Evolutionary conservation across 2,888 invertebrate species (phyloP).

Genomic region (Prenolepis imparis): DNA sequence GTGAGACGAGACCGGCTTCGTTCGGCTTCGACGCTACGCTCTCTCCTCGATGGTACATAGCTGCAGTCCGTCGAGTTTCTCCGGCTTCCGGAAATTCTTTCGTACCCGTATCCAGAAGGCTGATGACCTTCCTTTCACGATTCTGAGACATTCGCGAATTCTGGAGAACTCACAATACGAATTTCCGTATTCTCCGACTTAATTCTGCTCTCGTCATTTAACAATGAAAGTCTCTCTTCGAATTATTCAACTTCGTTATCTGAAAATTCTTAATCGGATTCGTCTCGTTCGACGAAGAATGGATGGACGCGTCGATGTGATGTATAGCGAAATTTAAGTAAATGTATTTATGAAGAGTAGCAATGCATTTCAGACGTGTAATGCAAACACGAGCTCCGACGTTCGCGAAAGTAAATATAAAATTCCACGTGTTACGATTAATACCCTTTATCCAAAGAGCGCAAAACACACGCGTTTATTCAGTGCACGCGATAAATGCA

Average conservation of each 20-base stretch:
- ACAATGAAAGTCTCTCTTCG: not conserved
- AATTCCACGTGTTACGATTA: constrained; percentile 58
- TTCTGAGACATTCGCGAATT: constrained; percentile 57
- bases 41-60: constrained; percentile 60
- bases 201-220: not conserved
- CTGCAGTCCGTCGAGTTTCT: constrained; percentile 63
- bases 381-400: constrained; percentile 12
- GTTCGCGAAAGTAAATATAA: constrained; percentile 50
- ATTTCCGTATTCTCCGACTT: constrained; percentile 24
- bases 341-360: not conserved
- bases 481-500: constrained; percentile 55
- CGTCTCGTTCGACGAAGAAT: not conserved
- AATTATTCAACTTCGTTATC: not conserved
- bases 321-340: not conserved
- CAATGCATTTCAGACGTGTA: constrained; percentile 25
- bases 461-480: constrained; percentile 53
- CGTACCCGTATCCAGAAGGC: constrained; percentile 46
- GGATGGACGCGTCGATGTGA: not conserved
- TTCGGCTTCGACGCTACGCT: constrained; percentile 73
- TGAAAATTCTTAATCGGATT: not conserved
- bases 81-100: constrained; percentile 61
- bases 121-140: constrained; percentile 53
- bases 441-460: constrained; percentile 44
- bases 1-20: constrained; percentile 76
- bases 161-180: not conserved